A percentile compares a stretch with the other conserved stretches of the same genome.
These are phyloP conservation scores for Oophaga pumilio DNA, from an alignment of 2,113 vertebrate species.

Conservation along the genomic window DNA sequence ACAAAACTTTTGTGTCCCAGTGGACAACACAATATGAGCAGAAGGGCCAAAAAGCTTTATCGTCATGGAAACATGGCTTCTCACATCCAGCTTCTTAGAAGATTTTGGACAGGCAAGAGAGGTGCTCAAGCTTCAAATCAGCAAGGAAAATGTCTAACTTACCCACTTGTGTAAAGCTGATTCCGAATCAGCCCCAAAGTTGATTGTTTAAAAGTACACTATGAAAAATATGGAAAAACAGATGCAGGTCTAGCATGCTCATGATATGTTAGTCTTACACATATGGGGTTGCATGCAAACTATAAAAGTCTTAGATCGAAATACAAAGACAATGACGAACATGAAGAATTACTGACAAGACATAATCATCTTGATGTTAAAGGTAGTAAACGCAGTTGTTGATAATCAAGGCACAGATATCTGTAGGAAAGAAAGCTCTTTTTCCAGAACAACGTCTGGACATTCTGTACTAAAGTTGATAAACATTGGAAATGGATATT, in stretches of 20 bases:
- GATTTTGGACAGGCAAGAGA: neutral
- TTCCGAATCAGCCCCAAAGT: neutral
- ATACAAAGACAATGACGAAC: no score
- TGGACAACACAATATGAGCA: neutral
- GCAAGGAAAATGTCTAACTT: neutral
- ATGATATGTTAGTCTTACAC: neutral
- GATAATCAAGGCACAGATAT: no score
- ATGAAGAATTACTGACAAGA: no score
- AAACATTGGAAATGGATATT: no score
- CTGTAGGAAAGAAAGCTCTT: no score
- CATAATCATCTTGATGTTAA: no score
- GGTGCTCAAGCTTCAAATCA: neutral
- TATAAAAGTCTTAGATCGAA: no score
- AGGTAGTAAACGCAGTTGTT: no score
- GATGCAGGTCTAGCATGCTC: neutral
- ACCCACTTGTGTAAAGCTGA: neutral
- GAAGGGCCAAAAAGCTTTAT: conserved; percentile 18
- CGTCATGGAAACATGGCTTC: conserved; percentile 32
- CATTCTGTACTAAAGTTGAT: no score
- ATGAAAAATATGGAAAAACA: neutral
- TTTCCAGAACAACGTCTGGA: no score
- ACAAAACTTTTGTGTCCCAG: conserved; percentile 31
- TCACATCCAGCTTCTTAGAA: conserved; percentile 20
- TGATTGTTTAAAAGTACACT: neutral
- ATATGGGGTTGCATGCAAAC: neutral